Evolutionary conservation across 2,113 vertebrate genomes (phyloP).

Genomic region (Scolopax mira): DNA sequence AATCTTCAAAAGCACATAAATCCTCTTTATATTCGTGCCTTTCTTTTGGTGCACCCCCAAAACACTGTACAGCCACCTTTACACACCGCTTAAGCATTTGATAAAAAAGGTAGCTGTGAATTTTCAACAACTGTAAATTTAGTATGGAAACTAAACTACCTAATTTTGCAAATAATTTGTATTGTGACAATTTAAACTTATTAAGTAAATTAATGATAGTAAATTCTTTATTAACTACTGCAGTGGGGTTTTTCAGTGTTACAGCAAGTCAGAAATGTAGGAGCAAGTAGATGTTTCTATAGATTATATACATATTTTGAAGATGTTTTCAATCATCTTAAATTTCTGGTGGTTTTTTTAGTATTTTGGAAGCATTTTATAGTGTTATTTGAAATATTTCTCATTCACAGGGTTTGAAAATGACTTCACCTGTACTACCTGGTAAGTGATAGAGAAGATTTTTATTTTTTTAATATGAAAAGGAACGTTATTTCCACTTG

Average conservation of each 20-base stretch:
- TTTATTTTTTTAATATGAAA: neutral
- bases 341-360: neutral
- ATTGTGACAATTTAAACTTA: neutral
- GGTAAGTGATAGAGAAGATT: conserved; percentile 64
- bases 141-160: neutral
- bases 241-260: neutral
- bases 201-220: neutral
- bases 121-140: neutral
- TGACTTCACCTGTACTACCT: conserved; percentile 61
- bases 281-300: neutral
- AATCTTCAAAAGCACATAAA: neutral
- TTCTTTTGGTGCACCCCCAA: neutral
- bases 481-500: neutral
- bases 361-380: neutral
- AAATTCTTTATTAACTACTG: neutral
- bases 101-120: neutral
- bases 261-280: neutral
- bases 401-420: conserved; percentile 68
- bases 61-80: neutral
- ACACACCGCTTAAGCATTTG: neutral
- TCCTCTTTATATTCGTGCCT: neutral
- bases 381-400: neutral
- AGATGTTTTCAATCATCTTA: neutral
- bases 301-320: neutral
- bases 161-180: neutral